A percentile compares a stretch with the other conserved stretches of the same genome.
These are phyloP conservation scores for Sander lucioperca DNA, from an alignment of 2,113 vertebrate genomes.

Conservation along the genomic window DNA sequence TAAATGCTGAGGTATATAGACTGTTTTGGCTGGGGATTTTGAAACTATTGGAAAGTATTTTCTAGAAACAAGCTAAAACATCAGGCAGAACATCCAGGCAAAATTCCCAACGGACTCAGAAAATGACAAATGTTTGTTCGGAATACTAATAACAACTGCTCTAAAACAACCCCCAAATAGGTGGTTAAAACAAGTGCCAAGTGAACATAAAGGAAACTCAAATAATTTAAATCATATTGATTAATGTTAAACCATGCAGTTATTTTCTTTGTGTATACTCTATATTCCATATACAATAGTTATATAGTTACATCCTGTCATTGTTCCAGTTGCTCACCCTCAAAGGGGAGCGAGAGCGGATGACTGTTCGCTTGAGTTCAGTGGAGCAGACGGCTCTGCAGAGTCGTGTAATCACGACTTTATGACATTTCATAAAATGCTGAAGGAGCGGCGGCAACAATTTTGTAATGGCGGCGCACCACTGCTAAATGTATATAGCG, in stretches of 20 bases:
- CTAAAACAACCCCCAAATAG: neutral
- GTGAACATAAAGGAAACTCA: neutral
- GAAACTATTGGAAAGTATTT: neutral
- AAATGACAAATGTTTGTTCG: constrained; percentile 8
- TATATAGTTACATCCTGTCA: neutral
- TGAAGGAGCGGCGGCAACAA: no score
- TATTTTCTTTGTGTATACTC: neutral
- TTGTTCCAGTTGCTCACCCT: no score
- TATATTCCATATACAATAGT: neutral
- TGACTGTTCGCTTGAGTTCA: no score
- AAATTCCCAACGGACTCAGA: neutral
- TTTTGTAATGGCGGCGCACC: no score
- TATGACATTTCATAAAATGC: no score
- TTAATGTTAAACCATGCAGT: neutral
- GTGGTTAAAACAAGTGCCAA: neutral
- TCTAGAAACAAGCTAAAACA: neutral
- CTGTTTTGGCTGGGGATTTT: neutral
- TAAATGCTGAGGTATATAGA: neutral
- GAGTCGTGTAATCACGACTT: no score
- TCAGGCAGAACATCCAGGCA: neutral
- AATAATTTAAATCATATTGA: neutral
- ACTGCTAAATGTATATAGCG: no score
- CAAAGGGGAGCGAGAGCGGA: no score
- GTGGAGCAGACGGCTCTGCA: no score
- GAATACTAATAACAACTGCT: neutral